Evolutionary conservation across 2,113 vertebrate species (phyloP).

Genomic region (Vulpes ferrilata): DNA sequence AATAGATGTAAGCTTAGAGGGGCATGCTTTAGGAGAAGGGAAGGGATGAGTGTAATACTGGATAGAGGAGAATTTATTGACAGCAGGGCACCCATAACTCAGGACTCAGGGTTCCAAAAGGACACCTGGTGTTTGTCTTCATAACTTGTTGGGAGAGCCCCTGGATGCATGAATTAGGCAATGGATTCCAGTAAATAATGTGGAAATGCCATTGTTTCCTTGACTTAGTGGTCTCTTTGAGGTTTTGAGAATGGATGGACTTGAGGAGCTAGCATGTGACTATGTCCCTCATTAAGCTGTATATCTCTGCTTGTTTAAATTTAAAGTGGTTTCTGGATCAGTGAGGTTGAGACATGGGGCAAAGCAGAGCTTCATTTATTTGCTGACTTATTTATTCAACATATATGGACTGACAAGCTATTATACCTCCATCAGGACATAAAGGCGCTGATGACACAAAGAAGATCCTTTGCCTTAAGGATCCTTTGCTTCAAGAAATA

Average conservation of each 20-base stretch:
- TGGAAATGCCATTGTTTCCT: not conserved
- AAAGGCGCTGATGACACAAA: not conserved
- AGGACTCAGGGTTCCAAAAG: not conserved
- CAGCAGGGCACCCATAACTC: not conserved
- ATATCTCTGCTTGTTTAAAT: not conserved
- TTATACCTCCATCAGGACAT: not conserved
- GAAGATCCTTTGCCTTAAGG: not conserved
- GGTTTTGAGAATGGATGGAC: not conserved
- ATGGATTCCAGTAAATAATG: not conserved
- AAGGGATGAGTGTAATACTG: not conserved
- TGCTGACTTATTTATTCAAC: not conserved
- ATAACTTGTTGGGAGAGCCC: not conserved
- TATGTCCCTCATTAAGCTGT: not conserved
- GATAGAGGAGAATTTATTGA: not conserved
- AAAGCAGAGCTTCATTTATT: not conserved
- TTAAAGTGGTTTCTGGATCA: not conserved
- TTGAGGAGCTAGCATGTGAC: not conserved
- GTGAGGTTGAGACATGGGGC: not conserved
- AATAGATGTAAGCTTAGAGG: too few species aligned
- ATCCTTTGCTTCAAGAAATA: not conserved
- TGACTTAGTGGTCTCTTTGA: not conserved
- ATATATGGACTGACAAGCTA: not conserved
- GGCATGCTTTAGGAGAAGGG: too few species aligned
- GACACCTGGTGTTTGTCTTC: not conserved
- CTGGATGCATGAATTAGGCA: not conserved